phyloP scores from a whole-genome alignment of 2,888 invertebrate genomes.

The Microctonus brassicae region DNA sequence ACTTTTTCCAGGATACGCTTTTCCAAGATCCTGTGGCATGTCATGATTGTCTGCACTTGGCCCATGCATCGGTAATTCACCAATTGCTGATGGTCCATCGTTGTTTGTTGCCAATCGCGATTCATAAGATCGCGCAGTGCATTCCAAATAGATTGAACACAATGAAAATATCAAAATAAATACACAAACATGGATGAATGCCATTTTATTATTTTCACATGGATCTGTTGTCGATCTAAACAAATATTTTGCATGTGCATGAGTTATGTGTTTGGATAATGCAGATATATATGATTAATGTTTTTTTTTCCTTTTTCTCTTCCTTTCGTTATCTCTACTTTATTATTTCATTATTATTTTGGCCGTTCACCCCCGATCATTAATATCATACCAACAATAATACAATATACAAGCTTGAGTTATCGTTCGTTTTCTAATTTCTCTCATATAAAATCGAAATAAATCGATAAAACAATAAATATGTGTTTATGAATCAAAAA shows the following conservation, averaged over 20 bases:
- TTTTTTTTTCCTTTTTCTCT: too few species aligned
- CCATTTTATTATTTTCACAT: conserved; percentile 29
- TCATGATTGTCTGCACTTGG: conserved; percentile 56
- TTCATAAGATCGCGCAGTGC: conserved; percentile 41
- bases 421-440: not conserved
- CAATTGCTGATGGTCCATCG: conserved; percentile 47
- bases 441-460: not conserved
- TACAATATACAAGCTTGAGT: too few species aligned
- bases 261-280: not conserved
- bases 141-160: conserved; percentile 32
- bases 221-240: conserved; percentile 12
- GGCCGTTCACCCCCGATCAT: not conserved
- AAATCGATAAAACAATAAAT: not conserved
- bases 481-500: not conserved
- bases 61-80: conserved; percentile 51
- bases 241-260: not conserved
- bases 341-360: not conserved
- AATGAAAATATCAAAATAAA: conserved; percentile 33
- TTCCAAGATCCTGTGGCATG: conserved; percentile 51
- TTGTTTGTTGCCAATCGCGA: conserved; percentile 28
- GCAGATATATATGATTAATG: too few species aligned
- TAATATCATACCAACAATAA: too few species aligned
- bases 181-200: conserved; percentile 34
- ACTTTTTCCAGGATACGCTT: conserved; percentile 72
- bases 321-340: not conserved